Conservation (phyloP, 1,140 invertebrate species). For the Cataglyphis hispanica region DNA sequence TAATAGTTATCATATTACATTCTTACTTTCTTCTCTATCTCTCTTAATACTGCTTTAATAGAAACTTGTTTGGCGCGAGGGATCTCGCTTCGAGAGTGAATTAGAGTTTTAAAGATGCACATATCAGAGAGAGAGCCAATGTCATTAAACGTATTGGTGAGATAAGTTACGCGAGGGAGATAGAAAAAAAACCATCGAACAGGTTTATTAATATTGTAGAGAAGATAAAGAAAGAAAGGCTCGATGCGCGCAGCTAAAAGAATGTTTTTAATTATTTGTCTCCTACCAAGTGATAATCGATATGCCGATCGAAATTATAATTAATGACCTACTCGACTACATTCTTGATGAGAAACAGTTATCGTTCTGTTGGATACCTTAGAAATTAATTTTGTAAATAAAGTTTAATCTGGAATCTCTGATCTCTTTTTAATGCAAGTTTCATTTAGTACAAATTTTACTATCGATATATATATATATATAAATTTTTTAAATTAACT, state of each 20-base stretch:
- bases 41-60: constrained; percentile 20
- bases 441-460: neutral
- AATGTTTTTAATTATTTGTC: constrained; percentile 52
- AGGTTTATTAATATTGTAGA: constrained; percentile 50
- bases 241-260: constrained; percentile 15
- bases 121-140: no score
- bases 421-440: neutral
- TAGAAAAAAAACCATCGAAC: constrained; percentile 5
- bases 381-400: neutral
- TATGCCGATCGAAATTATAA: constrained; percentile 47
- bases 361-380: neutral
- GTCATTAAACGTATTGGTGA: constrained; percentile 33
- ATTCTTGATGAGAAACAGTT: constrained; percentile 5
- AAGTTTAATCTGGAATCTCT: neutral
- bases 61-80: constrained; percentile 33
- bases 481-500: no score
- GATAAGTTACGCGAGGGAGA: constrained; percentile 36
- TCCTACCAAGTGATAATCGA: constrained; percentile 26
- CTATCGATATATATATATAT: neutral
- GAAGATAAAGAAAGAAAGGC: constrained; percentile 46
- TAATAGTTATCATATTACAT: neutral
- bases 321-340: neutral
- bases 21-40: neutral
- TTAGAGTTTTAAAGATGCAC: constrained; percentile 22
- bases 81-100: constrained; percentile 14